Evolutionary conservation across 2,113 vertebrate genomes (phyloP).

Genomic region (Steatornis caripensis): DNA sequence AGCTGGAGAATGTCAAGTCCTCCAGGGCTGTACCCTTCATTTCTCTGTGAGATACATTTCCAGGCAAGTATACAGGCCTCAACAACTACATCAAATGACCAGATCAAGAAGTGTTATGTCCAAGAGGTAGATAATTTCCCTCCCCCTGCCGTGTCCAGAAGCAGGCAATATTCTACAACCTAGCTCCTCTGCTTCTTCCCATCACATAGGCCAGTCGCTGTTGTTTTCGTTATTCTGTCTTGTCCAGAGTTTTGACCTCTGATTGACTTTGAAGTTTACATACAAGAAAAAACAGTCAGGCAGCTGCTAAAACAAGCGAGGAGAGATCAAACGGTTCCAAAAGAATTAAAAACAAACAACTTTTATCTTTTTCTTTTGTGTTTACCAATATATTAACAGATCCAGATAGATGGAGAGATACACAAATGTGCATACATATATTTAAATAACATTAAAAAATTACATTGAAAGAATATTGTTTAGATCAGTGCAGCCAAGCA

Average conservation of each 20-base stretch:
- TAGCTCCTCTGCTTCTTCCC: not conserved
- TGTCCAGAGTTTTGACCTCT: constrained; percentile 53
- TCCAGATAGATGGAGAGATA: constrained; percentile 20
- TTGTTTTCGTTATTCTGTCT: constrained; percentile 24
- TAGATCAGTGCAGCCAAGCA: not conserved
- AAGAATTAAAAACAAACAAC: constrained; percentile 62
- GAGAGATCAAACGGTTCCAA: constrained; percentile 36
- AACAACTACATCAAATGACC: not conserved
- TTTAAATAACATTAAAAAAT: not conserved
- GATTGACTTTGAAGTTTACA: constrained; percentile 66
- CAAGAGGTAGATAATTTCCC: not conserved
- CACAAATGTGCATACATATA: not conserved
- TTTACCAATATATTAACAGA: constrained; percentile 54
- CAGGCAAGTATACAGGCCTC: not conserved
- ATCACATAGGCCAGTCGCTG: not conserved
- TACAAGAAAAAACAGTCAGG: constrained; percentile 46
- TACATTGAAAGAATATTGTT: not conserved
- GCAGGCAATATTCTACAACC: not conserved
- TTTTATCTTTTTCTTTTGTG: constrained; percentile 53
- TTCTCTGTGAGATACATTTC: not conserved
- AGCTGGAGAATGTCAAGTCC: constrained; percentile 12
- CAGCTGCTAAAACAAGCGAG: constrained; percentile 62
- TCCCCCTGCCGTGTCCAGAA: not conserved
- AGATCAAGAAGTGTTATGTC: not conserved
- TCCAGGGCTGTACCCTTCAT: not conserved